These are phyloP conservation scores for Caenorhabditis afra DNA, from an alignment of 2,888 invertebrate genomes.

Conservation along the genomic window DNA sequence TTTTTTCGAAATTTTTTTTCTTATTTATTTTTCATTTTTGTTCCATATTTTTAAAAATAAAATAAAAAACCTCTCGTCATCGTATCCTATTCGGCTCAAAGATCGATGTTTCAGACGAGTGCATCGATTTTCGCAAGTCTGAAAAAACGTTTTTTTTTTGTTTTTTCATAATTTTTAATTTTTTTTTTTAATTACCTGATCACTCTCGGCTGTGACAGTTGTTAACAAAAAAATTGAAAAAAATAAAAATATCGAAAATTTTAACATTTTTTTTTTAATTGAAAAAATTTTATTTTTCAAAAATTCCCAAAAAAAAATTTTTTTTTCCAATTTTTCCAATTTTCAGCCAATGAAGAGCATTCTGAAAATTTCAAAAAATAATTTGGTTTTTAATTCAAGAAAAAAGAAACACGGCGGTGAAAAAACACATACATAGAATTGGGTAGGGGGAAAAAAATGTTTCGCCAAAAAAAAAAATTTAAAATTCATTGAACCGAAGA, in stretches of 20 bases:
- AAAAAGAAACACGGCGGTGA: constrained; percentile 13
- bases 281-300: not conserved
- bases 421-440: constrained; percentile 11
- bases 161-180: constrained; percentile 7
- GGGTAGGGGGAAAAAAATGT: constrained; percentile 5
- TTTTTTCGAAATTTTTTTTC: too few relatives aligned
- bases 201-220: too few relatives aligned
- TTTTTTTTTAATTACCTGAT: not conserved
- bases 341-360: constrained; percentile 44
- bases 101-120: constrained; percentile 61
- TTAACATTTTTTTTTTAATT: not conserved
- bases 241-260: too few relatives aligned
- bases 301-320: not conserved
- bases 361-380: constrained; percentile 6
- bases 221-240: too few relatives aligned
- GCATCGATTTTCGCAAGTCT: constrained; percentile 62
- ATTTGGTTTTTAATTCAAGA: not conserved
- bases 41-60: not conserved
- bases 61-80: constrained; percentile 41
- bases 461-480: constrained; percentile 49
- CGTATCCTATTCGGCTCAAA: constrained; percentile 61
- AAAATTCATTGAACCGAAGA: constrained; percentile 51
- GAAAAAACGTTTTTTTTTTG: not conserved
- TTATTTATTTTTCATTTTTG: too few relatives aligned
- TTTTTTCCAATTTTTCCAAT: constrained; percentile 12